These are phyloP conservation scores for Hippasteria phrygiana DNA, from an alignment of 53 echinoderm and acorn worm genomes.

Conservation along the genomic window DNA sequence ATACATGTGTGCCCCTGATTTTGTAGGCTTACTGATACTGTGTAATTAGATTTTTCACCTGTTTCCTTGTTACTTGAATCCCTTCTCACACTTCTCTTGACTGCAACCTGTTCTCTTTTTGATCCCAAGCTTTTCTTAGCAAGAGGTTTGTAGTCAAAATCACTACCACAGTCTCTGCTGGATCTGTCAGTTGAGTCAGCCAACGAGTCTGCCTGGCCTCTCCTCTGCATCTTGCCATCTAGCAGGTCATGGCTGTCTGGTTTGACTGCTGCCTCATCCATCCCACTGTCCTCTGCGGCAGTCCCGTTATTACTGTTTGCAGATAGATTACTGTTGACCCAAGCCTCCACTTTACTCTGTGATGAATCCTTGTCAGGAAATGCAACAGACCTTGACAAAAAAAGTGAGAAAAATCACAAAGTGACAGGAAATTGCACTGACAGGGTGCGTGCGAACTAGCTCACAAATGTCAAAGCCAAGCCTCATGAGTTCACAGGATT, in stretches of 20 bases:
- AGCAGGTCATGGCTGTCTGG: not conserved
- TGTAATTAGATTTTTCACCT: not conserved
- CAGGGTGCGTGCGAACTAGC: no score
- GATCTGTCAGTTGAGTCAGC: conserved; percentile 28
- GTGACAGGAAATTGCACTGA: no score
- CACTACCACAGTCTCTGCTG: not conserved
- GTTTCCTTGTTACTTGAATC: conserved; percentile 39
- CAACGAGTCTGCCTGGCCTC: not conserved
- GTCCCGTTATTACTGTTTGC: not conserved
- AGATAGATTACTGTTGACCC: conserved; percentile 53
- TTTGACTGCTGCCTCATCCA: not conserved
- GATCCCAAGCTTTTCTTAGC: conserved; percentile 41
- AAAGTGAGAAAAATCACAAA: not conserved
- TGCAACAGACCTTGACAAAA: conserved; percentile 53
- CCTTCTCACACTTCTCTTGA: conserved; percentile 17
- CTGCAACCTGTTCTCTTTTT: conserved; percentile 42
- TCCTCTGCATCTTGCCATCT: conserved; percentile 11
- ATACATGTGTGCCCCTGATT: no score
- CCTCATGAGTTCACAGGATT: no score
- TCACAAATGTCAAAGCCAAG: no score
- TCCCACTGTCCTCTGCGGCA: conserved; percentile 5
- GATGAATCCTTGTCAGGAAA: conserved; percentile 54
- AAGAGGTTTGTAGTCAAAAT: not conserved
- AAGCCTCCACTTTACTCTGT: conserved; percentile 57
- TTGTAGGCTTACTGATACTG: not conserved